phyloP scores from a whole-genome alignment of 2,113 vertebrate genomes.

The Spermophilus dauricus region DNA sequence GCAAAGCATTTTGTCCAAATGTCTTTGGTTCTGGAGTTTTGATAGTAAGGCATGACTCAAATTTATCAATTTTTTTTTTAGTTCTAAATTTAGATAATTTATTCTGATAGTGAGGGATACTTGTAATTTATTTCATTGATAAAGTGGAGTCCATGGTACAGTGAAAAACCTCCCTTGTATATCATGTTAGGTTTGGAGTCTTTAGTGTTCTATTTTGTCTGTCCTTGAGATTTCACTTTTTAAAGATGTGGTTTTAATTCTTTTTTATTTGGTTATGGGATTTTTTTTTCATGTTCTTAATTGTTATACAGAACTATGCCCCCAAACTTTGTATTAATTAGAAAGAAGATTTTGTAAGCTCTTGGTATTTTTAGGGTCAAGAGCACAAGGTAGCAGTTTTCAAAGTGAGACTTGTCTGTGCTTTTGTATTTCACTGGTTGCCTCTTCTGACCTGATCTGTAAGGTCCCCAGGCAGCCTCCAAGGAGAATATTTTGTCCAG shows the following conservation, averaged over 20 bases:
- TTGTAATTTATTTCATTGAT: not conserved
- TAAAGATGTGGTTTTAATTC: not conserved
- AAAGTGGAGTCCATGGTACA: not conserved
- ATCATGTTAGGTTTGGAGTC: not conserved
- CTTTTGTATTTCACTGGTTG: not conserved
- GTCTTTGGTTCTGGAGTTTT: not conserved
- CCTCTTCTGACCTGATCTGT: not conserved
- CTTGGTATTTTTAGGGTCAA: not conserved
- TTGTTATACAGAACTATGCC: not conserved
- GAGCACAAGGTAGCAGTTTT: not conserved
- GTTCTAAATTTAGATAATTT: not conserved
- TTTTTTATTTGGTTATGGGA: not conserved
- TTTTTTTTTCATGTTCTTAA: constrained; percentile 5
- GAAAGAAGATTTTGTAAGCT: not conserved
- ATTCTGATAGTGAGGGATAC: not conserved
- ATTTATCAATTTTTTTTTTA: not conserved
- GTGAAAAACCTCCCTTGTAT: not conserved
- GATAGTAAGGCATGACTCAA: not conserved
- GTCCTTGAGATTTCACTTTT: constrained; percentile 18
- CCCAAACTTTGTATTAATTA: not conserved
- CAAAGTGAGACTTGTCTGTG: not conserved
- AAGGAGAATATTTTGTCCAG: not conserved
- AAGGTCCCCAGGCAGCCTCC: not conserved
- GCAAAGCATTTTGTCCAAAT: not conserved
- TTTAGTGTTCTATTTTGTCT: not conserved